Base-by-base conservation (phyloP, 2,888 invertebrate species). In the Liopterus haemorrhoidalis region DNA sequence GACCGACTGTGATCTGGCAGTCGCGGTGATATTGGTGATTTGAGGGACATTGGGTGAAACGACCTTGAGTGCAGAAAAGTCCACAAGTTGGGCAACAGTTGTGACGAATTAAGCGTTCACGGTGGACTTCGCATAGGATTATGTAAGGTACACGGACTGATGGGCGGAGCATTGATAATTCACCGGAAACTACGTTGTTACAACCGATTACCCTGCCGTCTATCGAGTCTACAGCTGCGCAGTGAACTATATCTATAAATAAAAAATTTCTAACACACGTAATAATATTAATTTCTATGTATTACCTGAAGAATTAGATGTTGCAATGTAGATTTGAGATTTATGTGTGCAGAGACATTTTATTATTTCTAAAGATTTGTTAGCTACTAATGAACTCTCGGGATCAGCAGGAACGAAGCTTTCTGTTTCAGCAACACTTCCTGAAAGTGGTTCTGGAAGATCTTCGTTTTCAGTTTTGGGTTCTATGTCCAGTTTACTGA, bases 71-170 rank as follows among this genome's bases (percentile, higher is more conserved):
- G 63, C 93, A 93, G 66, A 90, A 94, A 39, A 89, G 70, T 4
- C 93, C 88, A 68, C 94, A 94, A 1, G 83, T 82, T 0, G 92
- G 86, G 62, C 93, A 94, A 65, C 91, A 91, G 66, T 91, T 88
- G 67, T 94, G 94, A 24, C 77, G 69, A 9, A 77, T 69, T 48
- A 93, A 69, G 47, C 90, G 77, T 56, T 81, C 78, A 48, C 79
- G 74, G 66, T 94, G 94, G 57, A 81, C 76, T 36, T 78, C 75
- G 64, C 94, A 94, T 16, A 87, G 72, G 12, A 87, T 78, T 63
- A 85, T 75, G 66, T 82, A 92, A 6, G 90, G 88, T 38, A 89
- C 79, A 31, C 83, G 71, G 3, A 77, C 76, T 18, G 86, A 85
- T 5, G 85, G 80, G 14, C 87, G 72, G 24, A 80, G 62, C 61